Percentiles rank a stretch among this genome's conserved stretches.
Evolutionary conservation across 2,888 invertebrate genomes (phyloP).

Genomic region (Cerastis rubricosa): DNA sequence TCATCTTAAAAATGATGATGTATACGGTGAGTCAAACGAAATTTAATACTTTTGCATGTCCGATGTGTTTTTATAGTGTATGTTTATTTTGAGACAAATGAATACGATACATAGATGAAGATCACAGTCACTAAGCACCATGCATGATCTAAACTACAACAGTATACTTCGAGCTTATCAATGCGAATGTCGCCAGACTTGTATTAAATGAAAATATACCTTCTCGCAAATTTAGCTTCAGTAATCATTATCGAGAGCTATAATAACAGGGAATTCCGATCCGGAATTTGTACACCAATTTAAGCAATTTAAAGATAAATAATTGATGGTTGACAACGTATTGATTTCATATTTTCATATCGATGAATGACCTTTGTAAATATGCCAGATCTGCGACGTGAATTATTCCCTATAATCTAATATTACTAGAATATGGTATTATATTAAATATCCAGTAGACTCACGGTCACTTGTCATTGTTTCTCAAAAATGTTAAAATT

Average conservation of each 20-base stretch:
- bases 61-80: not conserved
- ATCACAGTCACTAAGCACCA: not conserved
- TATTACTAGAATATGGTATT: not conserved
- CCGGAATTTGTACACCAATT: not conserved
- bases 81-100: constrained; percentile 9
- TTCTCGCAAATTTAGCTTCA: not conserved
- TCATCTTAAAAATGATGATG: constrained; percentile 84
- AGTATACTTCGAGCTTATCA: not conserved
- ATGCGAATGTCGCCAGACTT: not conserved
- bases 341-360: not conserved
- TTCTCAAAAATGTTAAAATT: not conserved
- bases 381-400: not conserved
- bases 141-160: not conserved
- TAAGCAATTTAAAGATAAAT: constrained; percentile 5
- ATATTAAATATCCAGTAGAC: not conserved
- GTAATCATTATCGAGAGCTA: constrained; percentile 5
- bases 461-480: not conserved
- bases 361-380: not conserved
- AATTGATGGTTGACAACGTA: not conserved
- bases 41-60: not conserved
- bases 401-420: not conserved
- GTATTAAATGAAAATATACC: not conserved
- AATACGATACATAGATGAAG: not conserved
- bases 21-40: constrained; percentile 82
- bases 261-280: not conserved